Evolutionary conservation across 2,797 vertebrate genomes (phyloP).

Genomic region (Carduelis carduelis): DNA sequence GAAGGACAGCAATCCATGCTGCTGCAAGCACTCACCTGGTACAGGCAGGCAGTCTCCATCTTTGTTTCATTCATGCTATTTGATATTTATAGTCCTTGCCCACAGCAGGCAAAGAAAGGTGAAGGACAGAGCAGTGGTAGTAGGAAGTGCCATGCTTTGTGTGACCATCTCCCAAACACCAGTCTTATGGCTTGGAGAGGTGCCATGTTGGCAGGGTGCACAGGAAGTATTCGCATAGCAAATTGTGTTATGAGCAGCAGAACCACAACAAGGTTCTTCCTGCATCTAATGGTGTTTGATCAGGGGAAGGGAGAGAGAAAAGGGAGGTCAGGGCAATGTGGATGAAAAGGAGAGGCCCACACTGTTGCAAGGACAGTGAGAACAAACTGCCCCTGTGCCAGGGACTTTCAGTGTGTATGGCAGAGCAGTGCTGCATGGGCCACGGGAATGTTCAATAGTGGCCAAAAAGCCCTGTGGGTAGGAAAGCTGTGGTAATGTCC

Average conservation of each 20-base stretch:
- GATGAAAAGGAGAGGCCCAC: background rate
- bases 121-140: slow-evolving; percentile 30
- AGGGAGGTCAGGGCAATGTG: background rate
- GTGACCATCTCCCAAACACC: slow-evolving; percentile 21
- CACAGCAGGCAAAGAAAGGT: background rate
- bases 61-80: background rate
- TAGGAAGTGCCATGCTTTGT: slow-evolving; percentile 16
- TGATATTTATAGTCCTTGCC: background rate
- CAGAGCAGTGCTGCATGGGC: background rate
- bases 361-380: background rate
- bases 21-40: background rate
- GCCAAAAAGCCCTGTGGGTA: background rate
- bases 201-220: slow-evolving; percentile 13
- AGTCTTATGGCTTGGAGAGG: slow-evolving; percentile 3
- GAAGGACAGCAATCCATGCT: background rate
- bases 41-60: background rate
- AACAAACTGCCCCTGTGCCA: background rate
- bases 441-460: background rate
- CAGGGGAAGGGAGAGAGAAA: background rate
- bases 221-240: slow-evolving; percentile 51
- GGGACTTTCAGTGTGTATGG: background rate
- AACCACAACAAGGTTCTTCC: slow-evolving; percentile 60
- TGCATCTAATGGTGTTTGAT: slow-evolving; percentile 24
- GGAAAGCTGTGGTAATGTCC: background rate
- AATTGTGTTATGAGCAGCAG: slow-evolving; percentile 54